Evolutionary conservation across 2,888 invertebrate species (phyloP), one percentile per base, ranked within the genome.

Genomic region (Pharmacophagus antenor): DNA sequence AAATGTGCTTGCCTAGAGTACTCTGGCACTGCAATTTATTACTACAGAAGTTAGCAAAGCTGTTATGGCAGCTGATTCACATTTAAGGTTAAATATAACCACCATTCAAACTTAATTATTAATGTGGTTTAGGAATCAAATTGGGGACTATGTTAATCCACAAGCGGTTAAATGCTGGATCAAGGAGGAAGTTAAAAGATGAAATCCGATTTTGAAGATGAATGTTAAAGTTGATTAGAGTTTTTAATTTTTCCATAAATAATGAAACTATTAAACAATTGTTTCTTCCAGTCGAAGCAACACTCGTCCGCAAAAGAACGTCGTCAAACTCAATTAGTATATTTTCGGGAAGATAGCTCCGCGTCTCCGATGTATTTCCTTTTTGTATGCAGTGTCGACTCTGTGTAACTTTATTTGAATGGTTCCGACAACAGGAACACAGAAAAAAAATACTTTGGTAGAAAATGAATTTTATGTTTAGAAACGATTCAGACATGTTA

Each of bases 261-360:
- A 27, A 27, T 27, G 7, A 27, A 37, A 37, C n/a, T n/a, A 37
- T 37, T 6, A n/a, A 37, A 37, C n/a, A n/a, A 23, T n/a, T 8
- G 63, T 66, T 70, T 52, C 74, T 93, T 93, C 64, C 92, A 95
- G 95, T 93, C 77, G 94, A 94, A 64, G 94, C 94, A 21, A 92
- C 93, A 63, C 91, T 95, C 61, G 93, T 94, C 54, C 92, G 95
- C 64, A 95, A 95, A 80, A 92, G 95, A 70, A 93, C 94, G 63
- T 92, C 94, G 62, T 94, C 94, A 63, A 94, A 94, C 75, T 93
- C 95, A 61, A 94, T 95, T 81, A 95, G 92, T 82, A 94, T 95
- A 86, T 95, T 95, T 84, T 94, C 95, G 49, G 92, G 93, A 69
- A 95, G 95, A 93, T 95, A 95, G 93, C 88, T 73, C 20, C 18